A percentile compares a stretch with the other conserved stretches of the same genome.
These are phyloP conservation scores for Melipona beecheii DNA, from an alignment of 2,888 invertebrate species.

Conservation along the genomic window DNA sequence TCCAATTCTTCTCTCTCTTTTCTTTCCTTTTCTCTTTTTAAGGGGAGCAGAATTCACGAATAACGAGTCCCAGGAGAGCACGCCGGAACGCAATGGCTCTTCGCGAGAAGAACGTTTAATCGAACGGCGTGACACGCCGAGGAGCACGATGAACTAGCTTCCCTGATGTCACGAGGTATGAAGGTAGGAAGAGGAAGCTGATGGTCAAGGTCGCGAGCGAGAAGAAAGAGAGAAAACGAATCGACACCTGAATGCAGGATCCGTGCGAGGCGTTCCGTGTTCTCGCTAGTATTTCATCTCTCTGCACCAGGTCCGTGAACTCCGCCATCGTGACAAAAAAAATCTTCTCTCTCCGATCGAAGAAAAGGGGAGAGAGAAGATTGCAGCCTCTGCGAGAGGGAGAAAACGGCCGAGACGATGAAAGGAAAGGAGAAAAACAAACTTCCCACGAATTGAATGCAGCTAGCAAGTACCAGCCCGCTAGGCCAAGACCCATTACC, in stretches of 20 bases:
- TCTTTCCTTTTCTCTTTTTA: too few relatives aligned
- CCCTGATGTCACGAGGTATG: conserved; percentile 15
- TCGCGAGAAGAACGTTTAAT: not conserved
- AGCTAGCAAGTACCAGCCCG: conserved; percentile 8
- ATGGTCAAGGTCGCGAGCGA: conserved; percentile 2
- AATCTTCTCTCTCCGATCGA: not conserved
- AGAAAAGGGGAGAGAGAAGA: not conserved
- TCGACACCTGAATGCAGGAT: not conserved
- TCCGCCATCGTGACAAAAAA: not conserved
- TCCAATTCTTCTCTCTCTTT: not conserved
- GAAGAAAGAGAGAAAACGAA: not conserved
- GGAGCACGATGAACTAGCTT: conserved; percentile 15
- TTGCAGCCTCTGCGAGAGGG: too few relatives aligned
- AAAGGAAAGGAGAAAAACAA: not conserved
- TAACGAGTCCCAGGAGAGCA: conserved; percentile 15
- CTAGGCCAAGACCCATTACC: conserved; percentile 20
- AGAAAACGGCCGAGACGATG: not conserved
- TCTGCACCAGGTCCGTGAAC: conserved; percentile 2
- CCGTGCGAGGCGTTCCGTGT: not conserved
- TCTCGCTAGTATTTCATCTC: not conserved
- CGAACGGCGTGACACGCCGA: conserved; percentile 1
- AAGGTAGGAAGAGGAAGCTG: not conserved
- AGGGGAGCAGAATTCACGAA: not conserved
- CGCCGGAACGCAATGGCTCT: not conserved
- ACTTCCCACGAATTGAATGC: conserved; percentile 39